Conservation (phyloP, 2,113 vertebrate genomes). For the Ctenodactylus gundi region DNA sequence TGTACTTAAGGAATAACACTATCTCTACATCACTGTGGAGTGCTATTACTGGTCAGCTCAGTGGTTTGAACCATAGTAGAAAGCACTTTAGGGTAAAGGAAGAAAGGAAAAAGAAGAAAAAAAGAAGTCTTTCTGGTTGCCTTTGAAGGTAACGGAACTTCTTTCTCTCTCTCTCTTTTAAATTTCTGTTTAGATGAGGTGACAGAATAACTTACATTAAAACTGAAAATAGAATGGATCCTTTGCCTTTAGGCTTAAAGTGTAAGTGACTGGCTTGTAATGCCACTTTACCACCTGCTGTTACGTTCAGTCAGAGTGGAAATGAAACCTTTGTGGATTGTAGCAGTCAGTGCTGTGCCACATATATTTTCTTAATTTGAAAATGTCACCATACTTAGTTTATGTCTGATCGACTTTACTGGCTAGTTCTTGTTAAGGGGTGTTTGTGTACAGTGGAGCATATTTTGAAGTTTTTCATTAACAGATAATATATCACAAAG, state of each 20-base stretch:
- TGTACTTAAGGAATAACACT: constrained; percentile 12
- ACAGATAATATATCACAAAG: neutral
- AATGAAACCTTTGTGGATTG: constrained; percentile 59
- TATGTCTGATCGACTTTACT: constrained; percentile 25
- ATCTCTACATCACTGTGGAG: neutral
- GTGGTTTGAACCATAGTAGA: neutral
- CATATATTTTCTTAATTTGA: constrained; percentile 71
- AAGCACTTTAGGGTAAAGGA: constrained; percentile 25
- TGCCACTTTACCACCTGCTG: constrained; percentile 73
- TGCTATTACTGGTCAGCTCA: neutral
- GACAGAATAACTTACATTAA: constrained; percentile 57
- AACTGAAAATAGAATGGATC: constrained; percentile 52
- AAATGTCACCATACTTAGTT: constrained; percentile 42
- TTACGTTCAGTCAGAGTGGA: constrained; percentile 7
- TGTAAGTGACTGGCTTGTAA: constrained; percentile 58
- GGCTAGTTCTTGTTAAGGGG: neutral
- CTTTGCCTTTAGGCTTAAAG: constrained; percentile 61
- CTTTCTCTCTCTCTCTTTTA: neutral
- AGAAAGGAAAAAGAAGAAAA: neutral
- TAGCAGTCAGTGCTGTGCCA: neutral
- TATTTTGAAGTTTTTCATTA: constrained; percentile 45
- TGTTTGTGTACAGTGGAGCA: neutral
- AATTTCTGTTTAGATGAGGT: neutral
- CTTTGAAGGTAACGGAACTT: constrained; percentile 41
- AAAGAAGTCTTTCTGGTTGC: constrained; percentile 42